Conservation (phyloP, 2,797 vertebrate genomes). For the Avahi laniger region DNA sequence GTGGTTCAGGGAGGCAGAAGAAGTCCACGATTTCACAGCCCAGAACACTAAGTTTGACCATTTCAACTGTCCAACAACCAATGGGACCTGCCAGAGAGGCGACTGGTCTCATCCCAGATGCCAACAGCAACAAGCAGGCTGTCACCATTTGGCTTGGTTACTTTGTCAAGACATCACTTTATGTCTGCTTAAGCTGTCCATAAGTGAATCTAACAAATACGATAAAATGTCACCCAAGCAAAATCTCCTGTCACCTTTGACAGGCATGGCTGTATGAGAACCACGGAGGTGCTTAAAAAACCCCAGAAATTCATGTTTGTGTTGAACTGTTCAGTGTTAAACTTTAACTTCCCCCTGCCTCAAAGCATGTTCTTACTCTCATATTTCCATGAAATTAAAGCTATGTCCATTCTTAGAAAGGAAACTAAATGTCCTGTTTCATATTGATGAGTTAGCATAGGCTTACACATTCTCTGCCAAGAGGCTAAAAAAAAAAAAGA, state of each 20-base stretch:
- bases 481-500: background rate
- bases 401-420: background rate
- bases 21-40: background rate
- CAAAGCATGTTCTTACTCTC: background rate
- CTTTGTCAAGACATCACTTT: background rate
- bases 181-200: constrained; percentile 21
- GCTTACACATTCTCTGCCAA: background rate
- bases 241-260: background rate
- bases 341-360: background rate
- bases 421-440: background rate
- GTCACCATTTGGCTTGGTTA: background rate
- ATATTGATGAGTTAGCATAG: background rate
- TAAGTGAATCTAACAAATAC: background rate
- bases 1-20: background rate
- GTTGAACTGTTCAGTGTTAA: background rate
- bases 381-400: constrained; percentile 18
- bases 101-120: background rate
- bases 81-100: background rate
- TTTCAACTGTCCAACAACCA: background rate
- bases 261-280: background rate
- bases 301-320: background rate
- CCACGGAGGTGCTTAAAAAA: background rate
- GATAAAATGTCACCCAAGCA: background rate
- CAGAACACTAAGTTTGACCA: background rate
- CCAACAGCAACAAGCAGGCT: background rate